A percentile compares a stretch with the other conserved stretches of the same genome.
phyloP scores from a whole-genome alignment of 2,888 invertebrate genomes.

The Nemotelus pantherinus region DNA sequence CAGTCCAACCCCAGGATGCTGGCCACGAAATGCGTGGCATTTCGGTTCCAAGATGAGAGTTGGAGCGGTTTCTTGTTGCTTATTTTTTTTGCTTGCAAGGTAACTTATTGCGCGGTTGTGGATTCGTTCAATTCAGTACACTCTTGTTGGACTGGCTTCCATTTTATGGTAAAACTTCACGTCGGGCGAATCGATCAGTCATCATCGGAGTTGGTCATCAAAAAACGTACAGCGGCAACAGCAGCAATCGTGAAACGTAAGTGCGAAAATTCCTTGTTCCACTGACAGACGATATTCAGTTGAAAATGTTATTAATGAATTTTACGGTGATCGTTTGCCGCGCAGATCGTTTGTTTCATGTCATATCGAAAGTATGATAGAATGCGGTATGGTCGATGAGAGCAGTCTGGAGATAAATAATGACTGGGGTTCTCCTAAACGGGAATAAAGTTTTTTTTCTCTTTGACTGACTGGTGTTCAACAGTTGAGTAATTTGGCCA shows the following conservation, averaged over 20 bases:
- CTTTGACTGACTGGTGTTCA: too few species aligned
- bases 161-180: neutral
- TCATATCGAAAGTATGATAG: neutral
- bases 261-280: constrained; percentile 31
- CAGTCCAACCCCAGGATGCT: constrained; percentile 28
- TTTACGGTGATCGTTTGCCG: neutral
- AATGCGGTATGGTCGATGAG: neutral
- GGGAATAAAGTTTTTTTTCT: too few species aligned
- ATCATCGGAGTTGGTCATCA: neutral
- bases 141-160: neutral
- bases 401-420: too few species aligned
- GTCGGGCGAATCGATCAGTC: constrained; percentile 25
- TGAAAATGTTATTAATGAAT: constrained; percentile 35
- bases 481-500: too few species aligned
- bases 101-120: neutral
- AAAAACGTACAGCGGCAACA: neutral
- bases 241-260: constrained; percentile 20
- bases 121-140: neutral
- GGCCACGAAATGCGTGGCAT: too few species aligned
- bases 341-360: neutral
- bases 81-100: neutral
- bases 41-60: too few species aligned
- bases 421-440: too few species aligned
- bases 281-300: constrained; percentile 27
- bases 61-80: neutral